phyloP scores from a whole-genome alignment of 2,797 vertebrate genomes.

The Oreochromis grahami region DNA sequence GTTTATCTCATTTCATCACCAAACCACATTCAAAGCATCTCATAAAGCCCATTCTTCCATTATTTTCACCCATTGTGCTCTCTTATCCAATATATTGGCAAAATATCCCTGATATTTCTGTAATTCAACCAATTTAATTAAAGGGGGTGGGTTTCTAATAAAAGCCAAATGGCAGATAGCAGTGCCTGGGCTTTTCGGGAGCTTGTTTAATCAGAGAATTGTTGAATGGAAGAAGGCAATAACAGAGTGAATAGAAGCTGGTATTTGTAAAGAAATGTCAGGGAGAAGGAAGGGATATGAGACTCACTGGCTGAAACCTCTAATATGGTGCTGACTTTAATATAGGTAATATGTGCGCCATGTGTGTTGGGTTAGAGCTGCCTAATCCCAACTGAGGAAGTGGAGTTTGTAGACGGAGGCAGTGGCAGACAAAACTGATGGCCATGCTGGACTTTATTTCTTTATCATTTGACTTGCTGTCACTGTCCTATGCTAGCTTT shows the following conservation, averaged over 20 bases:
- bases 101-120: constrained; percentile 67
- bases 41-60: constrained; percentile 43
- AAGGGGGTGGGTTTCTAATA: constrained; percentile 66
- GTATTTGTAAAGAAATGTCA: constrained; percentile 81
- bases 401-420: not conserved
- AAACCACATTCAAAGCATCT: constrained; percentile 53
- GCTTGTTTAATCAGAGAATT: constrained; percentile 71
- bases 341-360: constrained; percentile 51
- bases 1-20: constrained; percentile 51
- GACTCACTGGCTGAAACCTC: constrained; percentile 53
- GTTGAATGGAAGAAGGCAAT: constrained; percentile 67
- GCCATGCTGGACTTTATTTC: not conserved
- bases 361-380: constrained; percentile 20
- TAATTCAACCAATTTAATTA: constrained; percentile 73
- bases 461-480: not conserved
- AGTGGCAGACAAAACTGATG: not conserved
- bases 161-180: constrained; percentile 75
- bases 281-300: constrained; percentile 56
- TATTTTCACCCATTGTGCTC: constrained; percentile 55
- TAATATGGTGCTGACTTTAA: constrained; percentile 55
- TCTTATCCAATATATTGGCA: constrained; percentile 59
- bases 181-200: constrained; percentile 51
- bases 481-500: constrained; percentile 11
- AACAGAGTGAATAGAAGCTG: constrained; percentile 71
- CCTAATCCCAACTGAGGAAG: constrained; percentile 28